Percentiles rank a stretch among this genome's conserved stretches.
phyloP scores from a whole-genome alignment of 2,113 vertebrate species.

The Aldabrachelys gigantea region DNA sequence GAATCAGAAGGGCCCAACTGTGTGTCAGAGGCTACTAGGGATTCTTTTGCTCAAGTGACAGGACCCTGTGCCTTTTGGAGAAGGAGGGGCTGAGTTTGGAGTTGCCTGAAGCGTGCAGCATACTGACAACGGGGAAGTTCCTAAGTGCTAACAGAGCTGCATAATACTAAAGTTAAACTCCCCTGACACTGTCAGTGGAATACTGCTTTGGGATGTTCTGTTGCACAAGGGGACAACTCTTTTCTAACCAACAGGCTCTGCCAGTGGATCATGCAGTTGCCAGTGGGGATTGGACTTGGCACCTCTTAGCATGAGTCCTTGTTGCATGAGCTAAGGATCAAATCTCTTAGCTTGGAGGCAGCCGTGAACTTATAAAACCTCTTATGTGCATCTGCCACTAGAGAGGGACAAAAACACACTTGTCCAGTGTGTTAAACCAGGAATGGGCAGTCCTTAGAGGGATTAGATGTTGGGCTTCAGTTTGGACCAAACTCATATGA shows the following conservation, averaged over 20 bases:
- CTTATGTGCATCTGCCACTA: background rate
- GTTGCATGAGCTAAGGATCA: background rate
- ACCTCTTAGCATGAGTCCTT: background rate
- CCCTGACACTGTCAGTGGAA: rapidly evolving
- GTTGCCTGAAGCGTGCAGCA: background rate
- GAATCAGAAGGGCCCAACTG: background rate
- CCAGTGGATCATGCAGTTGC: background rate
- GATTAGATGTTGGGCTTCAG: background rate
- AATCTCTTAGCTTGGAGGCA: background rate
- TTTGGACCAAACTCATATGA: background rate
- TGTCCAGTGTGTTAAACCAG: background rate
- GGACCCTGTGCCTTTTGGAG: background rate
- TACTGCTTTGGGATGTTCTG: background rate
- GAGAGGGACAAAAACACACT: background rate
- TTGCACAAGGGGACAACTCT: background rate
- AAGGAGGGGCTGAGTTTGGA: background rate
- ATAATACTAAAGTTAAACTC: background rate
- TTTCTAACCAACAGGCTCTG: background rate
- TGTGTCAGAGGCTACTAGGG: rapidly evolving
- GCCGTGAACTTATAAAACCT: background rate
- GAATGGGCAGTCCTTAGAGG: background rate
- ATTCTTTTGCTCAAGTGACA: background rate
- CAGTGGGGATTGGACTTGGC: background rate
- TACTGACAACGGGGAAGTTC: background rate
- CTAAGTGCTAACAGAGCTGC: background rate